Evolutionary conservation across 2,113 vertebrate species (phyloP).

Genomic region (Candoia aspera): DNA sequence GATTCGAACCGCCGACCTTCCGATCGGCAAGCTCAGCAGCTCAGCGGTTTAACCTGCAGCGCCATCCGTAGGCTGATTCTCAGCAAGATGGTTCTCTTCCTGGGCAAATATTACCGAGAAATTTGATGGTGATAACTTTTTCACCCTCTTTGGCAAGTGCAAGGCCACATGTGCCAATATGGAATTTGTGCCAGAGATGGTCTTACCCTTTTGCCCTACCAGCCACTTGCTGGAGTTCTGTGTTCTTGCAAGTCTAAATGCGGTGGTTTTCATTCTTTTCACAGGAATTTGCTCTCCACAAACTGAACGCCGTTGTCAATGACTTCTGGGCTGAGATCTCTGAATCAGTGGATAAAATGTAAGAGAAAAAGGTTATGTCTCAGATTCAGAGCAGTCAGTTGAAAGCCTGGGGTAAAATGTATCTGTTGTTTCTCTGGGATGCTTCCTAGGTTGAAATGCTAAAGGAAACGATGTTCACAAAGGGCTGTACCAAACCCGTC

Average conservation of each 20-base stretch:
- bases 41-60: too few relatives aligned
- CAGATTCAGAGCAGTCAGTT: not conserved
- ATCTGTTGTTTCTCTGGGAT: fast-evolving
- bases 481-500: conserved; percentile 19
- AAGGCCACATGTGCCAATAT: too few relatives aligned
- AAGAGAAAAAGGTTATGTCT: conserved; percentile 70
- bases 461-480: conserved; percentile 15
- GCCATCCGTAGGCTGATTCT: too few relatives aligned
- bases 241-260: not conserved
- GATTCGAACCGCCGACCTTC: too few relatives aligned
- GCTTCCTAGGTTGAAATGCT: not conserved
- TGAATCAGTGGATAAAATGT: conserved; percentile 99
- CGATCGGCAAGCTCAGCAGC: too few relatives aligned
- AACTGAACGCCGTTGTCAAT: conserved; percentile 94
- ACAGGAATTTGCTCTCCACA: conserved; percentile 97
- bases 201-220: not conserved
- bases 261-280: conserved; percentile 49
- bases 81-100: not conserved
- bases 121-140: too few relatives aligned
- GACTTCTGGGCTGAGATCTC: conserved; percentile 99
- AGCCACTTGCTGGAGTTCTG: not conserved
- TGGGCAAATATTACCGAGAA: not conserved
- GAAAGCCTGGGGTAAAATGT: not conserved
- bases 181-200: not conserved
- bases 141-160: not conserved